phyloP scores from a whole-genome alignment of 2,797 vertebrate species.

The Scleropages formosus region DNA sequence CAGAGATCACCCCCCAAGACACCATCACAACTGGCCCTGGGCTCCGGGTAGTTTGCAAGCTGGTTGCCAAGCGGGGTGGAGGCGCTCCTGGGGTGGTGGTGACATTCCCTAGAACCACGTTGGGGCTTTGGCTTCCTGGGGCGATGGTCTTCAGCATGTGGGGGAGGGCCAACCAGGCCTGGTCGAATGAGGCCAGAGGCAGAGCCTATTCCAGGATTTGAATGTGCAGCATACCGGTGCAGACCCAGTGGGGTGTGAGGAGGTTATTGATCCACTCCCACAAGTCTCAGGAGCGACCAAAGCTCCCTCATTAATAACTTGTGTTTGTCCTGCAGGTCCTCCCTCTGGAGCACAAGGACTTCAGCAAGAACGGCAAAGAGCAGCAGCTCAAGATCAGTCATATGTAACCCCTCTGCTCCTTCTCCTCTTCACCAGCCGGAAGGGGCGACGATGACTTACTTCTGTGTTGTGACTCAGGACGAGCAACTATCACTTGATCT shows the following conservation, averaged over 20 bases:
- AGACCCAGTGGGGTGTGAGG: neutral
- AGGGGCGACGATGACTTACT: no score
- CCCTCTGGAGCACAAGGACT: neutral
- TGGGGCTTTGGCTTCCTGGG: neutral
- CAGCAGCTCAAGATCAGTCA: constrained; percentile 3
- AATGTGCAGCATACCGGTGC: neutral
- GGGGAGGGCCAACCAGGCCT: neutral
- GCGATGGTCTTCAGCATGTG: neutral
- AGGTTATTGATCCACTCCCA: constrained; percentile 11
- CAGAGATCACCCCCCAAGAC: no score
- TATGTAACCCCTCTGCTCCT: no score
- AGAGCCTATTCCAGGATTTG: neutral
- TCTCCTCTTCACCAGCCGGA: no score
- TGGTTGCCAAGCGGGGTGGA: no score
- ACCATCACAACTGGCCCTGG: neutral
- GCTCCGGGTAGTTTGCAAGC: neutral
- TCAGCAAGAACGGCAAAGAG: neutral
- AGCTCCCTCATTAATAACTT: constrained; percentile 20
- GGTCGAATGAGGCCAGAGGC: constrained; percentile 8
- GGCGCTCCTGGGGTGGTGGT: no score
- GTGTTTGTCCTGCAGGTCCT: constrained; percentile 10
- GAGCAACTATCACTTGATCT: no score
- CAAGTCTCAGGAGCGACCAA: neutral
- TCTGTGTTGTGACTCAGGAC: no score
- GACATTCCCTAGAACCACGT: no score